Evolutionary conservation across 1,140 invertebrate genomes (phyloP).

Genomic region (Zaprionus africanus): DNA sequence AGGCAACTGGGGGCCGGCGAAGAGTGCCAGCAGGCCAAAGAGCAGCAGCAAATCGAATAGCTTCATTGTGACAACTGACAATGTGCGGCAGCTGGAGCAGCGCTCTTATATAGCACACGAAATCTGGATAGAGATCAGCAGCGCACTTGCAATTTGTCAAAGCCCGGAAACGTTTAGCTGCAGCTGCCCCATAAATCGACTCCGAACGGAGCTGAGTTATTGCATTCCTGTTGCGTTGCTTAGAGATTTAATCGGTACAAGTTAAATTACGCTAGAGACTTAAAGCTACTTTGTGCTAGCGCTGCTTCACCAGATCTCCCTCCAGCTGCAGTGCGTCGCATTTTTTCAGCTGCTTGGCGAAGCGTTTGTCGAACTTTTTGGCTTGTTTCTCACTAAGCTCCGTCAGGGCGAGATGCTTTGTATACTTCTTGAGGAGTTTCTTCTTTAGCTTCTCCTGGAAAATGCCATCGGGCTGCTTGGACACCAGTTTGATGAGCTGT

Average conservation of each 20-base stretch:
- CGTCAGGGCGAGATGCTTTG: slow-evolving; percentile 72
- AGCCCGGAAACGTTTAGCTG: slow-evolving; percentile 1
- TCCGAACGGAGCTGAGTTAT: slow-evolving; percentile 5
- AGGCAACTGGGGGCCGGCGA: neutral
- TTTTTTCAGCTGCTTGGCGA: slow-evolving; percentile 72
- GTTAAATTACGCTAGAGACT: slow-evolving; percentile 47
- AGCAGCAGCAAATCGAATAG: neutral
- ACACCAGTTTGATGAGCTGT: slow-evolving; percentile 55
- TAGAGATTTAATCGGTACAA: slow-evolving; percentile 60
- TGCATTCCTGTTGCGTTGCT: slow-evolving; percentile 27
- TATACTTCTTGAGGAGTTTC: slow-evolving; percentile 86
- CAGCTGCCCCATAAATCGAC: slow-evolving; percentile 4
- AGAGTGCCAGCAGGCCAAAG: neutral
- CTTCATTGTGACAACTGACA: slow-evolving; percentile 1
- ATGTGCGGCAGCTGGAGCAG: neutral
- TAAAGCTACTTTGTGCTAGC: slow-evolving; percentile 17
- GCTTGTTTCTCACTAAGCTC: slow-evolving; percentile 70
- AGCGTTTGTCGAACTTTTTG: slow-evolving; percentile 77
- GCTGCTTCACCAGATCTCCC: slow-evolving; percentile 65
- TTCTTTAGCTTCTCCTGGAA: slow-evolving; percentile 85
- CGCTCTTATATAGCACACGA: neutral
- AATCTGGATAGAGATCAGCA: neutral
- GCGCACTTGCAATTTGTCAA: neutral
- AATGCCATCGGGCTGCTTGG: slow-evolving; percentile 69
- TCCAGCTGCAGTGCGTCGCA: slow-evolving; percentile 55